Conservation (phyloP, 2,113 vertebrate genomes). For the Tragelaphus buxtoni region DNA sequence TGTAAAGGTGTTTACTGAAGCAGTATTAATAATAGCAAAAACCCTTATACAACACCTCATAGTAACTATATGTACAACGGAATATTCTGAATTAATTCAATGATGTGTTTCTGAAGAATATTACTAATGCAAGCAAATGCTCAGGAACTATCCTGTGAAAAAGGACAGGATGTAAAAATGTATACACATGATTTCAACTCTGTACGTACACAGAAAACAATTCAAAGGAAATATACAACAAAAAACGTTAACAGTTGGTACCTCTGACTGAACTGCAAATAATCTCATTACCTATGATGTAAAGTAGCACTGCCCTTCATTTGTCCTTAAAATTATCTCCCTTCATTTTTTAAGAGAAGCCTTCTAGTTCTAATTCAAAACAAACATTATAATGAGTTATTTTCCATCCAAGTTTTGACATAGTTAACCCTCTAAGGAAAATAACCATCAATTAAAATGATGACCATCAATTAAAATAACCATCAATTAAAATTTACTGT, state of each 20-base stretch:
- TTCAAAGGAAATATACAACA: background rate
- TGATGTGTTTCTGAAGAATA: background rate
- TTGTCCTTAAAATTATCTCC: background rate
- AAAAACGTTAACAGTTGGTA: background rate
- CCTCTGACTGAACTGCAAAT: background rate
- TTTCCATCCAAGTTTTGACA: background rate
- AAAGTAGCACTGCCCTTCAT: background rate
- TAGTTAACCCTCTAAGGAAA: background rate
- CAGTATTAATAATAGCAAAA: background rate
- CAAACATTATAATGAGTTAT: background rate
- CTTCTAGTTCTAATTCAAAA: slow-evolving; percentile 4
- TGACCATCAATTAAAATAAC: no score
- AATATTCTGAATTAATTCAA: background rate
- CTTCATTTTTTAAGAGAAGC: background rate
- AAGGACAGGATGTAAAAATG: background rate
- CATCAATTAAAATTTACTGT: background rate
- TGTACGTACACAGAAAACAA: background rate
- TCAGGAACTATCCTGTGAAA: background rate
- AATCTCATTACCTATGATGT: background rate
- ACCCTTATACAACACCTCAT: background rate
- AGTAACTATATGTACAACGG: background rate
- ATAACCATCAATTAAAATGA: background rate
- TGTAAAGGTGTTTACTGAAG: background rate
- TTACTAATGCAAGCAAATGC: background rate
- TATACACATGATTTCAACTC: background rate